A percentile compares a stretch with the other conserved stretches of the same genome.
Conservation (phyloP, 2,888 invertebrate species). For the Trachelus iudaicus region DNA sequence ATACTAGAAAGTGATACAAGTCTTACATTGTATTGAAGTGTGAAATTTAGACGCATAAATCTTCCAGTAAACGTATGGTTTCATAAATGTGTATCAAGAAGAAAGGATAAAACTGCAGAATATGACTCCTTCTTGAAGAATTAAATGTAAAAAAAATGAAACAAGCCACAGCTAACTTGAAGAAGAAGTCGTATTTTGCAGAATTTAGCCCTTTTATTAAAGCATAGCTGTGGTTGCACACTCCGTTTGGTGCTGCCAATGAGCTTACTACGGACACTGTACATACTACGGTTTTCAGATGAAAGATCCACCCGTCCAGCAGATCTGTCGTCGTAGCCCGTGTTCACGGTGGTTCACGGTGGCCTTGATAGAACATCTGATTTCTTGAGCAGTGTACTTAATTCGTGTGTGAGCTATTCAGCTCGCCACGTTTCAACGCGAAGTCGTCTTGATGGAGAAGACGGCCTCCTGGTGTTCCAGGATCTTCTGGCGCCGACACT, state of each 20-base stretch:
- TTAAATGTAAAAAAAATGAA: too few relatives aligned
- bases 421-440: neutral
- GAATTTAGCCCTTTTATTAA: neutral
- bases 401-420: conserved; percentile 17
- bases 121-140: too few relatives aligned
- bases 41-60: neutral
- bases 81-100: neutral
- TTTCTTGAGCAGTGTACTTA: conserved; percentile 38
- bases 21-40: neutral
- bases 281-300: neutral
- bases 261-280: neutral
- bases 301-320: neutral
- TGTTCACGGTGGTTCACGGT: conserved; percentile 28
- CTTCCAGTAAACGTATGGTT: neutral
- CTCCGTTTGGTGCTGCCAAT: neutral
- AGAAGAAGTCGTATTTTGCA: too few relatives aligned
- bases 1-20: neutral
- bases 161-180: too few relatives aligned
- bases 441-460: neutral
- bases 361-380: conserved; percentile 34
- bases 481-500: neutral
- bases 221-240: neutral
- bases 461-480: neutral
- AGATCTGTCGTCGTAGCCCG: conserved; percentile 1
- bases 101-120: neutral